Evolutionary conservation across 1,140 invertebrate genomes (phyloP).

Genomic region (Protaetia brevitarsis): DNA sequence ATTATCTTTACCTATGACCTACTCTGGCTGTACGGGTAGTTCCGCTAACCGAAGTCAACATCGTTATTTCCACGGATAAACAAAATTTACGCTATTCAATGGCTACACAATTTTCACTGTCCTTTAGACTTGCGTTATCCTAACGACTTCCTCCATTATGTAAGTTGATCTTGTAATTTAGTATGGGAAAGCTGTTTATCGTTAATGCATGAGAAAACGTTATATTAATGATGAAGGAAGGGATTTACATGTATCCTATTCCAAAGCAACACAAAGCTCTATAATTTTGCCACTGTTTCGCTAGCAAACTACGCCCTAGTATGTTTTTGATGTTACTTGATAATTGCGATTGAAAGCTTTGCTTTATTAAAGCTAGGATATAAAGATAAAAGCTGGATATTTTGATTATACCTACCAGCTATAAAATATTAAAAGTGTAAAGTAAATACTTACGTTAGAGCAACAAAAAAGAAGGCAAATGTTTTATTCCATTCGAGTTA

Average conservation of each 20-base stretch:
- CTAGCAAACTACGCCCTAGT: background rate
- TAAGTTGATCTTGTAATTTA: background rate
- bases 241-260: background rate
- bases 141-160: constrained; percentile 8
- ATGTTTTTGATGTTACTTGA: too few species aligned
- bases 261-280: background rate
- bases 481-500: too few species aligned
- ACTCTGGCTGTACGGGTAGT: too few species aligned
- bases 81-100: background rate
- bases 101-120: background rate
- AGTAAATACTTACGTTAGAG: too few species aligned
- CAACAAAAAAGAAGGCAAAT: too few species aligned
- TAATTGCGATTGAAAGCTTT: too few species aligned
- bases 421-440: too few species aligned
- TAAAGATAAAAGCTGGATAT: too few species aligned
- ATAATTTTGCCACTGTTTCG: background rate
- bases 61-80: background rate
- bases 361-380: too few species aligned
- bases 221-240: background rate
- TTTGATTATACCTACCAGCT: too few species aligned
- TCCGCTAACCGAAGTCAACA: too few species aligned
- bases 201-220: background rate
- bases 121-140: background rate
- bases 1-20: too few species aligned
- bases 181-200: background rate